These are phyloP conservation scores for Callimorpha dominula DNA, from an alignment of 2,888 invertebrate genomes.

Conservation along the genomic window DNA sequence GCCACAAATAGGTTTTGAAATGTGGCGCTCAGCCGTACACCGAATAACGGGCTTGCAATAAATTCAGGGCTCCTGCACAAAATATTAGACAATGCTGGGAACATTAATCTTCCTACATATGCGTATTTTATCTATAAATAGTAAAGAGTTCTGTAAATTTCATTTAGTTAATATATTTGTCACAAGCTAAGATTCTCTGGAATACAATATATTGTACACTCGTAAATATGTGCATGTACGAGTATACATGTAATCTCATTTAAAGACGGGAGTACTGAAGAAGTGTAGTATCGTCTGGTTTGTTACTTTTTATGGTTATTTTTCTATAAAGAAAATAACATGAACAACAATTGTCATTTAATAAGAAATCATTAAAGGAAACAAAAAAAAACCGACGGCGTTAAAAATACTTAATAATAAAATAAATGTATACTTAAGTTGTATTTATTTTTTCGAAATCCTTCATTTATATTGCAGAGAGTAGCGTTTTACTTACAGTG, in stretches of 20 bases:
- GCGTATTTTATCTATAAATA: slow-evolving; percentile 33
- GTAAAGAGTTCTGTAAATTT: slow-evolving; percentile 35
- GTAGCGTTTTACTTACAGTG: no score
- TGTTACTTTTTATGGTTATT: background rate
- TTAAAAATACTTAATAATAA: no score
- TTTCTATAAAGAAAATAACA: no score
- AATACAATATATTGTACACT: background rate
- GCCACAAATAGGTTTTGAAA: slow-evolving; percentile 51
- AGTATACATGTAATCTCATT: background rate
- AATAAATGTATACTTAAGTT: no score
- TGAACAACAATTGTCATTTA: no score
- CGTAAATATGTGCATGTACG: background rate
- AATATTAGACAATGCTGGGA: slow-evolving; percentile 59
- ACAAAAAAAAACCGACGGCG: no score
- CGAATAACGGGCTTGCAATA: slow-evolving; percentile 49
- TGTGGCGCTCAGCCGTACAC: slow-evolving; percentile 29
- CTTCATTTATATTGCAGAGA: no score
- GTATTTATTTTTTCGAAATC: no score
- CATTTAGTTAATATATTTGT: slow-evolving; percentile 32
- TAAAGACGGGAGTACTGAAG: background rate
- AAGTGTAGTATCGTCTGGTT: background rate
- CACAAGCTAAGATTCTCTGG: background rate
- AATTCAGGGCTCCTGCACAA: slow-evolving; percentile 47
- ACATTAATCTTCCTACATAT: slow-evolving; percentile 52
- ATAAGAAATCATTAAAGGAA: no score